Conservation (phyloP, 1,140 invertebrate species). For the Hyposmocoma kahamanoa region DNA sequence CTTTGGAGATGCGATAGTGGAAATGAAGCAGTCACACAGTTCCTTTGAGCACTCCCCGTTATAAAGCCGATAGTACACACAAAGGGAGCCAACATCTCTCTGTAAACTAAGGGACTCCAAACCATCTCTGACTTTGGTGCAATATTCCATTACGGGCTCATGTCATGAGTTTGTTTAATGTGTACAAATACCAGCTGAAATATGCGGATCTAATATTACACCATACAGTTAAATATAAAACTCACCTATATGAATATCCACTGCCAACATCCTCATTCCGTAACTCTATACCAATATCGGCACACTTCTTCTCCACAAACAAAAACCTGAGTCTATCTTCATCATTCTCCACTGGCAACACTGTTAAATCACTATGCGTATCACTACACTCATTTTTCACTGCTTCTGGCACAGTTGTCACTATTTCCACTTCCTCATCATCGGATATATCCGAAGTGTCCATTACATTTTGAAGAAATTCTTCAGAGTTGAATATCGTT, state of each 20-base stretch:
- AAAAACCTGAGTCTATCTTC: constrained; percentile 48
- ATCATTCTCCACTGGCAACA: constrained; percentile 45
- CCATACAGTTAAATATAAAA: neutral
- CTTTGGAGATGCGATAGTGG: too few species aligned
- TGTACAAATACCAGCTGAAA: neutral
- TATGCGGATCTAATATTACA: neutral
- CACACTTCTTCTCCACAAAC: constrained; percentile 54
- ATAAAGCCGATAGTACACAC: too few species aligned
- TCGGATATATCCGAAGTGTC: constrained; percentile 17
- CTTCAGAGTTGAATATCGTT: constrained; percentile 26
- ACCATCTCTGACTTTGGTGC: neutral
- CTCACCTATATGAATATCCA: constrained; percentile 58
- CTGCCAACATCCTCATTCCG: constrained; percentile 61
- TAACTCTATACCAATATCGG: constrained; percentile 57
- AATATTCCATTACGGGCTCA: neutral
- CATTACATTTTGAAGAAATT: constrained; percentile 11
- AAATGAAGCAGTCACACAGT: neutral
- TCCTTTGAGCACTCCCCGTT: too few species aligned
- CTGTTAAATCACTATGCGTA: constrained; percentile 15
- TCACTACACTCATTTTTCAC: constrained; percentile 17
- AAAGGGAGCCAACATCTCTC: too few species aligned
- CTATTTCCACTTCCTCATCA: constrained; percentile 61
- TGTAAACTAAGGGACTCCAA: too few species aligned
- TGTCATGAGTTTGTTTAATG: neutral
- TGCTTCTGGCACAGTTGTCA: constrained; percentile 13